These are phyloP conservation scores for Epizoanthus fatuus DNA, from an alignment of 92 coral and sea anemone species.

Conservation along the genomic window DNA sequence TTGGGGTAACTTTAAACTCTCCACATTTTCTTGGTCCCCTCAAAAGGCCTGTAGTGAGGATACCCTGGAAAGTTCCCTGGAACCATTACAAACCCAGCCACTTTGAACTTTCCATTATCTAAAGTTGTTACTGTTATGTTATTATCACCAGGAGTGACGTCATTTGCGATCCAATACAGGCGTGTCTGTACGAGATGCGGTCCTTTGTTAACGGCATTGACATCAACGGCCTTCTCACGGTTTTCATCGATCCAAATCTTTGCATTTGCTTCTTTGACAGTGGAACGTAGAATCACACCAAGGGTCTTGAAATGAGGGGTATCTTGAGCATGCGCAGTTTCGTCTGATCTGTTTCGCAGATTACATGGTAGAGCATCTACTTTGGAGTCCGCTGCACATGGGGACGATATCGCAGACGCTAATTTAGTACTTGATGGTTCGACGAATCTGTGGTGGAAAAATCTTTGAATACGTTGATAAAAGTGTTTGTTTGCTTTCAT, in stretches of 20 bases:
- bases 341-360: neutral
- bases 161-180: conserved; percentile 43
- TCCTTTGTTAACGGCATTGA: conserved; percentile 52
- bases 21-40: conserved; percentile 64
- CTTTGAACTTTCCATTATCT: conserved; percentile 44
- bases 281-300: neutral
- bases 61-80: conserved; percentile 54
- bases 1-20: neutral
- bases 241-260: conserved; percentile 59
- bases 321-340: neutral
- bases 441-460: too few relatives aligned
- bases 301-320: neutral
- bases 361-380: neutral
- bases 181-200: conserved; percentile 64
- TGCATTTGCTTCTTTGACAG: conserved; percentile 6
- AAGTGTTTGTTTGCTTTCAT: too few relatives aligned
- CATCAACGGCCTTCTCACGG: conserved; percentile 38
- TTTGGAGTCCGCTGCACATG: neutral
- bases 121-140: conserved; percentile 47
- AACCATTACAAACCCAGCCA: conserved; percentile 67
- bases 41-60: conserved; percentile 59
- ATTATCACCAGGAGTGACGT: conserved; percentile 58
- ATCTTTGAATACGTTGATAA: too few relatives aligned
- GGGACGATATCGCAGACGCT: neutral
- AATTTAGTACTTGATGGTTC: neutral